phyloP scores from a whole-genome alignment of 1,140 invertebrate genomes.

The Orius insidiosus region DNA sequence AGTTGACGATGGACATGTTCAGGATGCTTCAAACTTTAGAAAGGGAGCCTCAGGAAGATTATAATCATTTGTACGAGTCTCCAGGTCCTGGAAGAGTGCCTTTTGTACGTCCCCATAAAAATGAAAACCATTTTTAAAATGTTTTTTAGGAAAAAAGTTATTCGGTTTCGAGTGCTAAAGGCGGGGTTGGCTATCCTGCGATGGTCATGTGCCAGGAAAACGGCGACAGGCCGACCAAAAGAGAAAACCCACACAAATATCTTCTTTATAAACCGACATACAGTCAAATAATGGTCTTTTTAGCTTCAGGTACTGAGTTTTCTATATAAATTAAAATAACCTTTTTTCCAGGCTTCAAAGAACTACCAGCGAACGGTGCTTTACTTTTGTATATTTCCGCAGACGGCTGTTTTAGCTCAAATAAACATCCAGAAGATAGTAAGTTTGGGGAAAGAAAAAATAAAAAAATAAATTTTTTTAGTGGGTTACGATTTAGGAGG shows the following conservation, averaged over 20 bases:
- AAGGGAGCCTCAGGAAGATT: slow-evolving; percentile 72
- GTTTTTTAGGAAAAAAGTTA: slow-evolving; percentile 23
- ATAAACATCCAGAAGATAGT: slow-evolving; percentile 81
- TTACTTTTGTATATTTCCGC: slow-evolving; percentile 86
- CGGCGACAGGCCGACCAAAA: slow-evolving; percentile 41
- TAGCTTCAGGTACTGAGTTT: slow-evolving; percentile 51
- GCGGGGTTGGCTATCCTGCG: slow-evolving; percentile 22
- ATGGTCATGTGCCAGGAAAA: slow-evolving; percentile 37
- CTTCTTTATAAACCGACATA: slow-evolving; percentile 89
- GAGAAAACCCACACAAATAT: slow-evolving; percentile 95
- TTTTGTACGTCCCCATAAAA: slow-evolving; percentile 27
- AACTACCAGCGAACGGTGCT: slow-evolving; percentile 78
- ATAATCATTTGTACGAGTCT: slow-evolving; percentile 65
- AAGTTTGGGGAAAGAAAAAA: slow-evolving; percentile 27
- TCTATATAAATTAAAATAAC: slow-evolving; percentile 2
- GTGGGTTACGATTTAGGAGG: slow-evolving; percentile 87
- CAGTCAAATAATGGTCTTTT: slow-evolving; percentile 81
- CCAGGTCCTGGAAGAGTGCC: slow-evolving; percentile 61
- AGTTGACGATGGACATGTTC: slow-evolving; percentile 96
- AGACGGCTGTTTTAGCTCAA: slow-evolving; percentile 75
- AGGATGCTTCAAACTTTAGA: slow-evolving; percentile 90
- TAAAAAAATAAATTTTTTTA: slow-evolving; percentile 24
- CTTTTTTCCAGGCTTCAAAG: slow-evolving; percentile 49
- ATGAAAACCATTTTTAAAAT: too few species aligned
- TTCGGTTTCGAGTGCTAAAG: slow-evolving; percentile 23